These are phyloP conservation scores for Heliconius ethilla DNA, from an alignment of 2,888 invertebrate genomes.

Conservation along the genomic window DNA sequence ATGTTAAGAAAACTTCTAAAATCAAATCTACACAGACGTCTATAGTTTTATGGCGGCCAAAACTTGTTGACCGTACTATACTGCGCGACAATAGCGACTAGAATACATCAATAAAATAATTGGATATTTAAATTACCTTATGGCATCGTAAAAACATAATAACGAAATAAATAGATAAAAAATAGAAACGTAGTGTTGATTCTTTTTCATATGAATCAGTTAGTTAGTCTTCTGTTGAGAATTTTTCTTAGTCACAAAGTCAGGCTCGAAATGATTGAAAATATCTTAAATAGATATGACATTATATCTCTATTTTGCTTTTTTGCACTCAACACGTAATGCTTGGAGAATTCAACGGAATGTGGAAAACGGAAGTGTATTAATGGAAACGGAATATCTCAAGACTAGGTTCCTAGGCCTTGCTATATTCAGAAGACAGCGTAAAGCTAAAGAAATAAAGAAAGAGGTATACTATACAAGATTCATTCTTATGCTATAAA, in stretches of 20 bases:
- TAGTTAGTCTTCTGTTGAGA: not conserved
- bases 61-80: too few species aligned
- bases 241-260: conserved; percentile 7
- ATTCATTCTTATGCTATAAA: too few species aligned
- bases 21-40: too few species aligned
- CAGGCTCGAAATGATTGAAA: not conserved
- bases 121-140: not conserved
- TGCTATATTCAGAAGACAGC: not conserved
- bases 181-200: not conserved
- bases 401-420: not conserved
- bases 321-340: too few species aligned
- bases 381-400: not conserved
- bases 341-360: not conserved
- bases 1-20: too few species aligned
- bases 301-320: too few species aligned
- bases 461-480: not conserved
- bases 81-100: too few species aligned
- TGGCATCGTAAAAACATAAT: conserved; percentile 6
- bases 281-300: conserved; percentile 9
- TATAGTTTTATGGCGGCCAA: too few species aligned
- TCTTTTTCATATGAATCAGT: conserved; percentile 1
- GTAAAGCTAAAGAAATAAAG: not conserved
- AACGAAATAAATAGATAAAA: not conserved
- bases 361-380: not conserved
- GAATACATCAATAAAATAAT: not conserved